Evolutionary conservation across 2,113 vertebrate genomes (phyloP), one percentile per base, ranked within the genome.

Genomic region (Oriolus oriolus): DNA sequence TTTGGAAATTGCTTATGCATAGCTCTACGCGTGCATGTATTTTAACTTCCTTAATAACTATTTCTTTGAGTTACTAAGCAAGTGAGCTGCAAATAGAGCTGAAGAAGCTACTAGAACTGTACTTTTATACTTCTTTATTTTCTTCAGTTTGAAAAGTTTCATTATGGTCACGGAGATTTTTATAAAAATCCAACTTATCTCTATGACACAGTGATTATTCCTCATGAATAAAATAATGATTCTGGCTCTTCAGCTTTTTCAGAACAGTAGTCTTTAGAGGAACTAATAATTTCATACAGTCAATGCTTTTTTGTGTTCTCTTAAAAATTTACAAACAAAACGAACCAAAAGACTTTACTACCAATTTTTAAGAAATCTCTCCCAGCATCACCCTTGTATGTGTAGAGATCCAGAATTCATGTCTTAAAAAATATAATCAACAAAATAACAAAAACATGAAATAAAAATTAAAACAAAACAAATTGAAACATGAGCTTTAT

Each of bases 151-250:
- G 53, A 95, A 60, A 84, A 73, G 37, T 80, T 93, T 91, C 79
- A 86, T 69, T 91, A 57, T n/a, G 47, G 79, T 86, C 56, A 92
- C 0, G 2, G 82, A 95, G 77, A 95, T 77, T 91, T 95, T 90
- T 90, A 70, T 91, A 87, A 88, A 93, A 93, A 85, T 93, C 21
- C 77, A 92, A 47, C 61, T 82, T 92, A 92, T 87, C 84, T 92
- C 84, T 90, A 61, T 92, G 89, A 93, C 84, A 90, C 77, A 93
- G 61, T 87, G 90, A 96, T 96, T 96, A 96, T 93, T 92, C 44
- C 86, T 96, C 94, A 96, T 93, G 95, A 96, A 97, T 95, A 97
- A 92, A 95, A 88, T 91, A 88, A 90, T 89, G 45, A 89, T 89
- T 82, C 89, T 93, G 37, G 42, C 57, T 94, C 53, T 89, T 49